phyloP scores from a whole-genome alignment of 1,140 invertebrate genomes.

The Sweltsa coloradensis region DNA sequence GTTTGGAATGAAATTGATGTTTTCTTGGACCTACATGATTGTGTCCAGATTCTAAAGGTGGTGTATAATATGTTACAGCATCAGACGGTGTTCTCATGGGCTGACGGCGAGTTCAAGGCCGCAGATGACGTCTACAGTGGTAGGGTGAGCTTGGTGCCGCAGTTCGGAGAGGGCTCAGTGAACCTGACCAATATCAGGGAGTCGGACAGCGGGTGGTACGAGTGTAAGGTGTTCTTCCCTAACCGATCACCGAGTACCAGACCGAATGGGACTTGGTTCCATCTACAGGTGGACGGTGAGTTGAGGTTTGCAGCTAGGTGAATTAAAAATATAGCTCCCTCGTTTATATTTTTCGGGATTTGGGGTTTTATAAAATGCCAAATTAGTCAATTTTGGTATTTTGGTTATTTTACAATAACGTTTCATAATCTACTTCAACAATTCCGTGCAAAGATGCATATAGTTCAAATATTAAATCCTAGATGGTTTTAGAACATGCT shows the following conservation, averaged over 20 bases:
- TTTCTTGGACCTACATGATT: too few species aligned
- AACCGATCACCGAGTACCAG: conserved; percentile 68
- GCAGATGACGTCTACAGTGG: conserved; percentile 59
- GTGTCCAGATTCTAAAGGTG: too few species aligned
- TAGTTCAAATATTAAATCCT: too few species aligned
- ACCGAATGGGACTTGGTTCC: conserved; percentile 81
- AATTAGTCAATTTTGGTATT: too few species aligned
- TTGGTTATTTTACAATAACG: too few species aligned
- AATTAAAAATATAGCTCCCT: background rate
- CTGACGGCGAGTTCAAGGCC: conserved; percentile 53
- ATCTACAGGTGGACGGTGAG: conserved; percentile 73
- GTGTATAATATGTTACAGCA: conserved; percentile 53
- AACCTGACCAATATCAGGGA: conserved; percentile 82
- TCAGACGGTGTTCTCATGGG: conserved; percentile 63
- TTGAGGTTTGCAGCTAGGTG: too few species aligned
- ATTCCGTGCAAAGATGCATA: too few species aligned
- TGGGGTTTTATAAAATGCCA: too few species aligned
- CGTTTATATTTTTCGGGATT: too few species aligned
- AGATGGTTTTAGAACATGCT: too few species aligned
- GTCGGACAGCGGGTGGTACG: conserved; percentile 82
- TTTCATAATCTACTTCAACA: too few species aligned
- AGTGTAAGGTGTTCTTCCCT: conserved; percentile 78
- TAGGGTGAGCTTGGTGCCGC: conserved; percentile 49
- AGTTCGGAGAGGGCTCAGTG: conserved; percentile 64
- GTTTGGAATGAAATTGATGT: too few species aligned